These are phyloP conservation scores for Cyclopterus lumpus DNA, from an alignment of 2,797 vertebrate species.

Conservation along the genomic window DNA sequence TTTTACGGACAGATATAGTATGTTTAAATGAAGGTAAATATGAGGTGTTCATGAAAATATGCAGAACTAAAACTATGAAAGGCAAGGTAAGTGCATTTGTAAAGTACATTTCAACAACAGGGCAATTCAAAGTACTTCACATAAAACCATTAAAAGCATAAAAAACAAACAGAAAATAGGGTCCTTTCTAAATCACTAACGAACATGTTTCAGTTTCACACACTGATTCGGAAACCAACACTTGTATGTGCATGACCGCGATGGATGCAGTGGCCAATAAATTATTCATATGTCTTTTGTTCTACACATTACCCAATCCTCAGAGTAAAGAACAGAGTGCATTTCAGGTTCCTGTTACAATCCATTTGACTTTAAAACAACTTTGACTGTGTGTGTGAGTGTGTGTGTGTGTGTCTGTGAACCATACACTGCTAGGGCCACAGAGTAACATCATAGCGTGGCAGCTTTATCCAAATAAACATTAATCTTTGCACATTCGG, in stretches of 20 bases:
- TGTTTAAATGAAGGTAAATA: not conserved
- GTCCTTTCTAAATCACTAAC: slow-evolving; percentile 22
- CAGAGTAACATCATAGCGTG: slow-evolving; percentile 55
- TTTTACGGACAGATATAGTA: rapidly evolving
- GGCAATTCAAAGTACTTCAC: too few relatives aligned
- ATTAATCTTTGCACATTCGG: slow-evolving; percentile 64
- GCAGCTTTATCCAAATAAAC: slow-evolving; percentile 60
- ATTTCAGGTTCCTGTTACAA: slow-evolving; percentile 79
- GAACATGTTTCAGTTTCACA: slow-evolving; percentile 58
- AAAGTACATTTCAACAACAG: too few relatives aligned
- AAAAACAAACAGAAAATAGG: not conserved
- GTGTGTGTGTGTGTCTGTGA: slow-evolving; percentile 15
- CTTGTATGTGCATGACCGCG: slow-evolving; percentile 77
- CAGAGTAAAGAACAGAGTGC: slow-evolving; percentile 70
- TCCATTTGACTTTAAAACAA: slow-evolving; percentile 87
- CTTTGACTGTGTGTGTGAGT: slow-evolving; percentile 72
- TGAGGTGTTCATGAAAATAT: slow-evolving; percentile 1
- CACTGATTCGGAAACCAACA: slow-evolving; percentile 68
- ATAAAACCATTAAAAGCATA: too few relatives aligned
- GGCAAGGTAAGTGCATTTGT: too few relatives aligned
- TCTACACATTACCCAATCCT: slow-evolving; percentile 83
- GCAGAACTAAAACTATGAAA: slow-evolving; percentile 7
- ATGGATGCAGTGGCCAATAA: slow-evolving; percentile 69
- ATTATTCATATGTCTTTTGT: slow-evolving; percentile 86
- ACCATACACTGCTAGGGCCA: slow-evolving; percentile 14